Percentiles rank a stretch among this genome's conserved stretches.
phyloP scores from a whole-genome alignment of 1,140 invertebrate species.

The Heliconius nattereri region DNA sequence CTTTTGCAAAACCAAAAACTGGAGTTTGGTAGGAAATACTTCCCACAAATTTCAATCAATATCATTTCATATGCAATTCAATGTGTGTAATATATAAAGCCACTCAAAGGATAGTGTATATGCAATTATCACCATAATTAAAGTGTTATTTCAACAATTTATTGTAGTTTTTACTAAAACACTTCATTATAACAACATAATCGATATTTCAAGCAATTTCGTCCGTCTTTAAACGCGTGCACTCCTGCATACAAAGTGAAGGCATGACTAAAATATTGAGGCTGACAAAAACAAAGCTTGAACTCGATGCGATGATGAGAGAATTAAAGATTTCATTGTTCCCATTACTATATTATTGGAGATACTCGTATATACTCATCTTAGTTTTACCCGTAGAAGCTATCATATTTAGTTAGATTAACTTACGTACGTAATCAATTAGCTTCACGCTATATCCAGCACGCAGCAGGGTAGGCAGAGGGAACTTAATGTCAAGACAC shows the following conservation, averaged over 20 bases:
- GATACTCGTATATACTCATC: neutral
- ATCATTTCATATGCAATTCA: neutral
- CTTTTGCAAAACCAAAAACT: no score
- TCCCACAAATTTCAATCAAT: neutral
- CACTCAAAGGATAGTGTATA: neutral
- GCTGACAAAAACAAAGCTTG: conserved; percentile 11
- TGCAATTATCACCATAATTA: neutral
- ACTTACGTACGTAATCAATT: no score
- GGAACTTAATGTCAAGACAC: no score
- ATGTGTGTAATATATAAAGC: neutral
- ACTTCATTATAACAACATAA: conserved; percentile 26
- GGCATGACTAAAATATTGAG: conserved; percentile 20
- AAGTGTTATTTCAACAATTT: conserved; percentile 8
- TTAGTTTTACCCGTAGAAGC: no score
- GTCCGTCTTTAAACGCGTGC: conserved; percentile 11
- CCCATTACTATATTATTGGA: neutral
- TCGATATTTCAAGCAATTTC: conserved; percentile 22
- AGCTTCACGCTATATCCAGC: no score
- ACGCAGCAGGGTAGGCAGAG: no score
- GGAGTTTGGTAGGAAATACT: no score
- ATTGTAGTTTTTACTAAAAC: conserved; percentile 6
- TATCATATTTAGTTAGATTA: no score
- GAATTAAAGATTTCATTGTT: conserved; percentile 14
- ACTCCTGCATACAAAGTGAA: conserved; percentile 22
- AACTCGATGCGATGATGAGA: neutral